Base-by-base conservation (phyloP, 2,888 invertebrate genomes). In the Latheticus oryzae region DNA sequence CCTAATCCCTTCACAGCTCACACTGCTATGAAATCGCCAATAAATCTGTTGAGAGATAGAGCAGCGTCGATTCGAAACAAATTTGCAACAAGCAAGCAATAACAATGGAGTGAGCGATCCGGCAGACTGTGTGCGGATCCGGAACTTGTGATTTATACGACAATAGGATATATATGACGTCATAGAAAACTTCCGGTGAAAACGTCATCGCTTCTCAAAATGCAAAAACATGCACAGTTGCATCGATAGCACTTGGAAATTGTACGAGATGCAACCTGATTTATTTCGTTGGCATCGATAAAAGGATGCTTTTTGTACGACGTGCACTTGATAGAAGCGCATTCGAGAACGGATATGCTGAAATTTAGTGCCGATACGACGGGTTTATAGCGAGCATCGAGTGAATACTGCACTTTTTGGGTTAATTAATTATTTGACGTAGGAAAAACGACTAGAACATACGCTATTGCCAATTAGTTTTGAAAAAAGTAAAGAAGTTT, bases 141-240 rank as follows among this genome's bases (percentile, higher is more conserved):
- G 71, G 71, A 72, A 71, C 67, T 67, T 63, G 65, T 73, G 73
- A 76, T 74, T 75, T 75, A 76, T 72, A 66, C 66, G 57, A 60
- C 65, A 58, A 63, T 58, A 57, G 68, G 63, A 70, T 67, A 67
- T n/a, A n/a, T 69, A 68, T 68, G 70, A 72, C 72, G 69, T 69
- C 67, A 68, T 66, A 65, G 69, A 48, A 4, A 45, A 40, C 21
- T 48, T 56, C 56, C 56, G 33, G 56, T 42, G 42, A 37, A 48
- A 42, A 32, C 40, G 40, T 38, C 50, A 48, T 47, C 48, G 37
- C 37, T 19, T 19, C 35, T 37, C 26, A 52, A 52, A 28, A 51
- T 51, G 47, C 55, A 47, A 47, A 54, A 54, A 54, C 54, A 45
- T 40, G 42, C 52, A 32, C 42, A 42, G 15, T 35, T 48, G 51